These are phyloP conservation scores for Tinea pellionella DNA, from an alignment of 2,888 invertebrate genomes.

Conservation along the genomic window DNA sequence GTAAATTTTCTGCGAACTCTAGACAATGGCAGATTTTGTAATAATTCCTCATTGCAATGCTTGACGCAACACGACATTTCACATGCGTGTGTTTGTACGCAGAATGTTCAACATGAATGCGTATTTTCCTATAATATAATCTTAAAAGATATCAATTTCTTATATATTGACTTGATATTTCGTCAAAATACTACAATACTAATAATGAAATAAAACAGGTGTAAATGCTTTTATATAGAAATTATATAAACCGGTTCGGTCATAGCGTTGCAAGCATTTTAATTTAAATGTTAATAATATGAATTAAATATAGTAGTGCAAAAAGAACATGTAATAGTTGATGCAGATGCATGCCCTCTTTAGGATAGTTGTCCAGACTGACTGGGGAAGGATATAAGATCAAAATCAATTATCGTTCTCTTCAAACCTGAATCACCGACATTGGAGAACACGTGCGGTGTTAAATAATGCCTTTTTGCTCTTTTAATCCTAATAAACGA, in stretches of 20 bases:
- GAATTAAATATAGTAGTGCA: not conserved
- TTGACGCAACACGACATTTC: slow-evolving; percentile 43
- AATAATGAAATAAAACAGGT: not conserved
- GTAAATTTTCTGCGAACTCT: slow-evolving; percentile 55
- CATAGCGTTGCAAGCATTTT: not conserved
- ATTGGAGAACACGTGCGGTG: slow-evolving; percentile 9
- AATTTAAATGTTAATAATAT: slow-evolving; percentile 6
- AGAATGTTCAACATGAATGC: not conserved
- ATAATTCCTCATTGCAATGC: slow-evolving; percentile 61
- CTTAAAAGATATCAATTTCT: no score
- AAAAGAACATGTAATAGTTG: slow-evolving; percentile 1
- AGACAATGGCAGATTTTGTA: slow-evolving; percentile 66
- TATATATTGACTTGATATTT: no score
- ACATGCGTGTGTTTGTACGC: not conserved
- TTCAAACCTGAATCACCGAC: slow-evolving; percentile 1
- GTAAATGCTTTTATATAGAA: not conserved
- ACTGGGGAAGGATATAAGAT: not conserved
- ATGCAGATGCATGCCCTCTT: slow-evolving; percentile 9
- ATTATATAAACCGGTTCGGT: not conserved
- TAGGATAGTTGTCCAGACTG: not conserved
- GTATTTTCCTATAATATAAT: not conserved
- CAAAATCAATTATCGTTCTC: slow-evolving; percentile 7
- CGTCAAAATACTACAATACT: no score
- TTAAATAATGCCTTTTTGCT: slow-evolving; percentile 8
- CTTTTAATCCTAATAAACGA: not conserved